Percentiles rank a stretch among this genome's conserved stretches.
Conservation (phyloP, 2,888 invertebrate species). For the Trileptium ribeirensis region DNA sequence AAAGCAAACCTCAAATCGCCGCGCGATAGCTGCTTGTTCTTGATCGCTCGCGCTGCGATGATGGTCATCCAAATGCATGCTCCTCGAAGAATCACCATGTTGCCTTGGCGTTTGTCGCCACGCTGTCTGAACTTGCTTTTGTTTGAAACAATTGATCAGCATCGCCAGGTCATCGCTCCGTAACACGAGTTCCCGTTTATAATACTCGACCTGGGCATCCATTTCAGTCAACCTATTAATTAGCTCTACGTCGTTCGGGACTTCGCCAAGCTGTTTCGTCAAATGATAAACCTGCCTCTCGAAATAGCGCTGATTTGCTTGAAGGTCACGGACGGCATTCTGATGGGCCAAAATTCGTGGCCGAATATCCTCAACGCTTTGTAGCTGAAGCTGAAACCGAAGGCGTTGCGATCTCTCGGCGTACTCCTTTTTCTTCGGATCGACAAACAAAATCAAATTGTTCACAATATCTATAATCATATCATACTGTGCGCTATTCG, state of each 20-base stretch:
- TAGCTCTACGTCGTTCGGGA: neutral
- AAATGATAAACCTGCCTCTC: slow-evolving; percentile 59
- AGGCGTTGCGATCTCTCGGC: slow-evolving; percentile 75
- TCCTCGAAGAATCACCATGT: neutral
- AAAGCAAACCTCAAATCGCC: slow-evolving; percentile 86
- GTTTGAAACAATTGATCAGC: slow-evolving; percentile 69
- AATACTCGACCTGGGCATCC: slow-evolving; percentile 66
- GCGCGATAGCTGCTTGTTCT: slow-evolving; percentile 32
- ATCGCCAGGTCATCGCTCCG: slow-evolving; percentile 89
- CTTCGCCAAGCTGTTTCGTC: slow-evolving; percentile 28
- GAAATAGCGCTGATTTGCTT: slow-evolving; percentile 69
- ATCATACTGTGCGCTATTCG: slow-evolving; percentile 68
- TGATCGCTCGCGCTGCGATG: no score
- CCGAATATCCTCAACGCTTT: slow-evolving; percentile 80
- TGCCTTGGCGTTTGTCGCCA: neutral
- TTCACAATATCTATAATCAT: slow-evolving; percentile 97
- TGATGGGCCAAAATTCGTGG: slow-evolving; percentile 84
- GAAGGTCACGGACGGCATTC: slow-evolving; percentile 61
- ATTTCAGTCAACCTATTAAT: slow-evolving; percentile 27
- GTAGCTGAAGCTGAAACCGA: slow-evolving; percentile 85
- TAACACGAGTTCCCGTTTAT: slow-evolving; percentile 76
- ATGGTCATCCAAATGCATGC: no score
- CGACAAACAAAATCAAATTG: slow-evolving; percentile 88
- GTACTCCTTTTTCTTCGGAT: slow-evolving; percentile 72
- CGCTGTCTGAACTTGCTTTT: neutral